Conservation (phyloP, 1,140 invertebrate genomes). For the Trinorchestia longiramus region DNA sequence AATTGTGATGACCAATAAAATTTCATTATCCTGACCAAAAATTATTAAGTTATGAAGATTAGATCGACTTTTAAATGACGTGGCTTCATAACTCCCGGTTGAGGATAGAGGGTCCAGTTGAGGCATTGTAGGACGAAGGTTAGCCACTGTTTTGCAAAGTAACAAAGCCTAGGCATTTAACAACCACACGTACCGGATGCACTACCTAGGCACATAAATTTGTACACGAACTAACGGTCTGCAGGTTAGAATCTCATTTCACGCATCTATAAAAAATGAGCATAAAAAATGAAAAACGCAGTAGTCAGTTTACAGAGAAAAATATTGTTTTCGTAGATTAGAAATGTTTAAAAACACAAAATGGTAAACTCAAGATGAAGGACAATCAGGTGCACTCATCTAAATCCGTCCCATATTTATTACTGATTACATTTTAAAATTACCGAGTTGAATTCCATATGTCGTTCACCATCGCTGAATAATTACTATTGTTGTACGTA, state of each 20-base stretch:
- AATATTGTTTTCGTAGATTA: not conserved
- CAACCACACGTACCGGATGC: not conserved
- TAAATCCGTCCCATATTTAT: too few species aligned
- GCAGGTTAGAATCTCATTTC: not conserved
- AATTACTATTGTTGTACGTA: not conserved
- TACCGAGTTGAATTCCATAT: too few species aligned
- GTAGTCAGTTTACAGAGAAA: not conserved
- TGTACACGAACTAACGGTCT: not conserved
- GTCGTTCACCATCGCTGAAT: not conserved
- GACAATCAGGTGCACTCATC: not conserved
- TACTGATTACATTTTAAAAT: too few species aligned
- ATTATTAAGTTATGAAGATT: not conserved
- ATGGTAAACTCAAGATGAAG: not conserved
- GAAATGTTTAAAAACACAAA: not conserved
- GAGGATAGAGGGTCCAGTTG: not conserved
- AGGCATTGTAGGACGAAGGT: not conserved
- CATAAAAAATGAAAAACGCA: not conserved
- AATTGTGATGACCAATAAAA: not conserved
- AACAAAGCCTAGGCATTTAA: not conserved
- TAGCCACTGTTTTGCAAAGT: not conserved
- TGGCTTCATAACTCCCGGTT: not conserved
- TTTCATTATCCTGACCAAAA: not conserved
- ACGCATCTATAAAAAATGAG: not conserved
- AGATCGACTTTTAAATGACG: not conserved
- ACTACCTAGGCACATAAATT: not conserved